Evolutionary conservation across 2,888 invertebrate genomes (phyloP).

Genomic region (Eubasilissa splendida): DNA sequence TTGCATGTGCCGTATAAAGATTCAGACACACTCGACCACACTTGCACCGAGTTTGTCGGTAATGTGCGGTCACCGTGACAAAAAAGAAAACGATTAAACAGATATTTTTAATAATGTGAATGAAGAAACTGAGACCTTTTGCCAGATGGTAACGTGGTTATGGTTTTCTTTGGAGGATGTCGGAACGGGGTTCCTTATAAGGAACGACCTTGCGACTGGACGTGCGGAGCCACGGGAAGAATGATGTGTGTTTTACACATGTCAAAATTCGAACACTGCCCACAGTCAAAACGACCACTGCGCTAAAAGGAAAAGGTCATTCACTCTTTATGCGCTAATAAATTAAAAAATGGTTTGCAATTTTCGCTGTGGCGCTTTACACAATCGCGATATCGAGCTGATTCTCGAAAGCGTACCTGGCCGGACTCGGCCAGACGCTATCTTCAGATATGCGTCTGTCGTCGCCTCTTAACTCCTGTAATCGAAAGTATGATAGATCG

Average conservation of each 20-base stretch:
- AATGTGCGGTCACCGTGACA: background rate
- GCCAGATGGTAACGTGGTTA: background rate
- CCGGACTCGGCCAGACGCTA: no score
- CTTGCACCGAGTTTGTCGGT: background rate
- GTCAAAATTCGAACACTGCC: no score
- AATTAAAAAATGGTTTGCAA: no score
- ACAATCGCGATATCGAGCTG: no score
- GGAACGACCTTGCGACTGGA: conserved; percentile 41
- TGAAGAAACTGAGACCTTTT: background rate
- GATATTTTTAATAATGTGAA: background rate
- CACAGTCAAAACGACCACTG: no score
- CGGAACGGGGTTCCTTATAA: conserved; percentile 36
- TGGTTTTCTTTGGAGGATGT: conserved; percentile 16
- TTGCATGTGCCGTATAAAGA: conserved; percentile 23
- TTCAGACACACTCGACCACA: background rate
- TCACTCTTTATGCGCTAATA: no score
- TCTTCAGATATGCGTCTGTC: no score
- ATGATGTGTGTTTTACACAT: background rate
- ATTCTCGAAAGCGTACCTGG: no score
- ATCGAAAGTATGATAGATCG: no score
- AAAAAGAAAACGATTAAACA: background rate
- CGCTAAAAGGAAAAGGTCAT: no score
- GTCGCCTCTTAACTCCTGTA: no score
- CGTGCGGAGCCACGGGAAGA: conserved; percentile 12
- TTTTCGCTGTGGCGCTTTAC: no score